Percentiles rank a stretch among this genome's conserved stretches.
These are phyloP conservation scores for Buceros bicornis DNA, from an alignment of 2,797 vertebrate species.

Conservation along the genomic window DNA sequence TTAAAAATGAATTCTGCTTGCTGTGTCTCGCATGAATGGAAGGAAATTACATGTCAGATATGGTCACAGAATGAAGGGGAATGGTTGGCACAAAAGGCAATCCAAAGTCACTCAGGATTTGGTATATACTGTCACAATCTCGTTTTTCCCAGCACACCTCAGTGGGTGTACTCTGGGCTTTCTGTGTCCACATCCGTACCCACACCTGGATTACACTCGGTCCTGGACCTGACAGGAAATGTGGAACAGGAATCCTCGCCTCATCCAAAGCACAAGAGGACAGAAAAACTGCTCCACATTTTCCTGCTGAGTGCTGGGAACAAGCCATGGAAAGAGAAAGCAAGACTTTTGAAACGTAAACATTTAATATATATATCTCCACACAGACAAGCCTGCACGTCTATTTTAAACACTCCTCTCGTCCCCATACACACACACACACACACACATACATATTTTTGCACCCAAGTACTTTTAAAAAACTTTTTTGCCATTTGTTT, in stretches of 20 bases:
- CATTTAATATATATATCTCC: neutral
- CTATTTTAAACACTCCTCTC: neutral
- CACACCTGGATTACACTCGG: slow-evolving; percentile 61
- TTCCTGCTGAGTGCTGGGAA: neutral
- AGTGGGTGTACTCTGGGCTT: slow-evolving; percentile 5
- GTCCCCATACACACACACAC: no score
- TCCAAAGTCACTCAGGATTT: slow-evolving; percentile 26
- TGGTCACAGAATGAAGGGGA: slow-evolving; percentile 34
- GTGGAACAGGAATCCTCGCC: slow-evolving; percentile 36
- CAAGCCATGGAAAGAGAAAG: neutral
- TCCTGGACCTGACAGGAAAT: neutral
- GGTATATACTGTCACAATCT: slow-evolving; percentile 5
- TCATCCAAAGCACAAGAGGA: slow-evolving; percentile 23
- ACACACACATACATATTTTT: no score
- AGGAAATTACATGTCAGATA: slow-evolving; percentile 43
- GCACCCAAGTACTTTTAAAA: neutral
- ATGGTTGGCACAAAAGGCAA: slow-evolving; percentile 23
- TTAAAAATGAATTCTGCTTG: neutral
- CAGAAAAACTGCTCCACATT: neutral
- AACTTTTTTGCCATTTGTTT: neutral
- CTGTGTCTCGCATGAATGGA: neutral
- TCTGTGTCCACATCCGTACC: neutral
- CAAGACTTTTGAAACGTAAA: neutral
- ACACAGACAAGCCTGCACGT: neutral
- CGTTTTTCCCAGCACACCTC: neutral